Evolutionary conservation across 2,888 invertebrate species (phyloP).

Genomic region (Troides oblongomaculatus): DNA sequence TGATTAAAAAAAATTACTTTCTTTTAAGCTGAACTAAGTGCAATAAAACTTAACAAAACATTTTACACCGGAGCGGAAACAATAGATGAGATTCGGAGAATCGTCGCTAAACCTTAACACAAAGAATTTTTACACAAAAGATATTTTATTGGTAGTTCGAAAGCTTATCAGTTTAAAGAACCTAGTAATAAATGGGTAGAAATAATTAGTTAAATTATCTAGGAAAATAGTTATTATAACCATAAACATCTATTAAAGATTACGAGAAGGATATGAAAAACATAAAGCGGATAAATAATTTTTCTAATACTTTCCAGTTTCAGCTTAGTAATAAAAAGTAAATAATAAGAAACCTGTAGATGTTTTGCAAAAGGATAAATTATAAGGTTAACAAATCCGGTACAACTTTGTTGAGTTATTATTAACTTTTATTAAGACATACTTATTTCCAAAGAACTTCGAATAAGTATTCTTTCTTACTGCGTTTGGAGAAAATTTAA

Average conservation of each 20-base stretch:
- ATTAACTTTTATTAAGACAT: too few species aligned
- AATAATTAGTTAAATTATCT: constrained; percentile 1
- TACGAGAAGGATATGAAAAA: not conserved
- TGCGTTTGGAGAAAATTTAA: too few species aligned
- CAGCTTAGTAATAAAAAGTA: not conserved
- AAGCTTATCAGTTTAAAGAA: constrained; percentile 34
- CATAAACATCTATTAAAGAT: not conserved
- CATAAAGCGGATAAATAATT: not conserved
- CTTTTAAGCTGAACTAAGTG: constrained; percentile 3
- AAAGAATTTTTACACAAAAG: constrained; percentile 32
- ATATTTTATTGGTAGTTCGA: constrained; percentile 25
- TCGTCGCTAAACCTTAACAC: constrained; percentile 11
- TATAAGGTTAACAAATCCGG: too few species aligned
- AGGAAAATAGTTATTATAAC: not conserved
- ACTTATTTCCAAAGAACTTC: too few species aligned
- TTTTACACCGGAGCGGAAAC: constrained; percentile 10
- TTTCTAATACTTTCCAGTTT: not conserved
- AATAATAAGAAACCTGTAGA: not conserved
- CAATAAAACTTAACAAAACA: constrained; percentile 19
- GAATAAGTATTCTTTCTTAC: too few species aligned
- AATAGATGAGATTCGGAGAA: constrained; percentile 20
- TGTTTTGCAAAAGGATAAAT: too few species aligned
- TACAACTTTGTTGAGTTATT: too few species aligned
- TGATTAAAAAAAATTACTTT: constrained; percentile 2
- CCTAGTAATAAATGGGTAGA: constrained; percentile 39